Conservation (phyloP, 2,888 invertebrate genomes). For the Colostygia pectinataria region DNA sequence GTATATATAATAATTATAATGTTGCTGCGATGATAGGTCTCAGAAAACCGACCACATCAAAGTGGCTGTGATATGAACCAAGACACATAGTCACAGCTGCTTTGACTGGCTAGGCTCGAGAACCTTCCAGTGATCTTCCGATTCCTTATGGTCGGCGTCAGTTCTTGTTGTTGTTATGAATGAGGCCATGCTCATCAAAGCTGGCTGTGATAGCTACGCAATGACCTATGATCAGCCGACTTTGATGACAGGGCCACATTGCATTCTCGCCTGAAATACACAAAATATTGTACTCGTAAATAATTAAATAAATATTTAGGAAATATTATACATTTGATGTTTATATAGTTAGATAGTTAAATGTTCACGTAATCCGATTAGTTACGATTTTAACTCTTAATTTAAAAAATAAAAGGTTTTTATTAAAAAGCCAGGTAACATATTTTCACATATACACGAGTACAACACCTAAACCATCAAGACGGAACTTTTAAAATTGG, state of each 20-base stretch:
- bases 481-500: too few species aligned
- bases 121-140: slow-evolving; percentile 38
- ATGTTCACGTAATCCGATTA: too few species aligned
- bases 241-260: slow-evolving; percentile 88
- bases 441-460: too few species aligned
- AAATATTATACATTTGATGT: too few species aligned
- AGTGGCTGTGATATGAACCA: slow-evolving; percentile 98
- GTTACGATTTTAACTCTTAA: too few species aligned
- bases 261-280: slow-evolving; percentile 37
- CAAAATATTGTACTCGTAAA: neutral
- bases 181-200: slow-evolving; percentile 95
- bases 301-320: too few species aligned
- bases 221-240: slow-evolving; percentile 91
- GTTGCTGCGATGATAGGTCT: slow-evolving; percentile 35
- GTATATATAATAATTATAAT: neutral
- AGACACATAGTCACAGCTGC: slow-evolving; percentile 93
- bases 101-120: slow-evolving; percentile 90
- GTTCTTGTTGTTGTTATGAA: slow-evolving; percentile 43
- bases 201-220: slow-evolving; percentile 94
- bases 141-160: neutral
- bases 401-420: too few species aligned
- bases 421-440: too few species aligned
- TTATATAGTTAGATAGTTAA: too few species aligned
- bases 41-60: slow-evolving; percentile 93
- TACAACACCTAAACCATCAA: too few species aligned